Percentiles rank a stretch among this genome's conserved stretches.
Evolutionary conservation across 2,888 invertebrate species (phyloP).

Genomic region (Hyles lineata): DNA sequence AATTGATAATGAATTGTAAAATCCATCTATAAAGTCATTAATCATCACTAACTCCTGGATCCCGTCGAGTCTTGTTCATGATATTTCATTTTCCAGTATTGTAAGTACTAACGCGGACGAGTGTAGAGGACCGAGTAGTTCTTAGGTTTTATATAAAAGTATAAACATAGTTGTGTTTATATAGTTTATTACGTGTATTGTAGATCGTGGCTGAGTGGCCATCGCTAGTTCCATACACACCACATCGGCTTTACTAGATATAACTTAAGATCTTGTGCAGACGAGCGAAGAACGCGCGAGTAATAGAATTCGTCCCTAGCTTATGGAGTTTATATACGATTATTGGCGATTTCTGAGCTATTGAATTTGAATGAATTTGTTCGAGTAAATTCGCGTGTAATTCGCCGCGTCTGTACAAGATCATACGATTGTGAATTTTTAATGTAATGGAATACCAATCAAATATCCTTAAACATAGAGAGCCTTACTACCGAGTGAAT

Average conservation of each 20-base stretch:
- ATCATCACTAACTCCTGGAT: background rate
- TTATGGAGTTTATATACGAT: no score
- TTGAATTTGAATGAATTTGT: no score
- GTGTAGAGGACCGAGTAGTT: conserved; percentile 6
- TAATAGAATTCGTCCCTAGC: no score
- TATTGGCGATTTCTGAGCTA: no score
- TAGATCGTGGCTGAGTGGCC: conserved; percentile 39
- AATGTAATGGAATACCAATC: background rate
- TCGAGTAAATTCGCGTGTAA: no score
- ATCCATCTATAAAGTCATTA: background rate
- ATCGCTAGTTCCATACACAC: conserved; percentile 8
- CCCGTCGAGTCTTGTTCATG: conserved; percentile 7
- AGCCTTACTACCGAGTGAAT: background rate
- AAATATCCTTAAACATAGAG: background rate
- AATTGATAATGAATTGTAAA: background rate
- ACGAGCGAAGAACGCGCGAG: no score
- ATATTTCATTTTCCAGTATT: background rate
- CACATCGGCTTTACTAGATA: conserved; percentile 5
- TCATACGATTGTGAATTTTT: background rate
- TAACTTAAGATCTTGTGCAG: no score
- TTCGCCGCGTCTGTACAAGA: background rate
- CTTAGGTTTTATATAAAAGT: conserved; percentile 57
- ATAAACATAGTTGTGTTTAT: conserved; percentile 67
- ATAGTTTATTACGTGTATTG: conserved; percentile 63
- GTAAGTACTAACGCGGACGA: background rate